These are phyloP conservation scores for Altica lythri DNA, from an alignment of 2,888 invertebrate genomes.

Conservation along the genomic window DNA sequence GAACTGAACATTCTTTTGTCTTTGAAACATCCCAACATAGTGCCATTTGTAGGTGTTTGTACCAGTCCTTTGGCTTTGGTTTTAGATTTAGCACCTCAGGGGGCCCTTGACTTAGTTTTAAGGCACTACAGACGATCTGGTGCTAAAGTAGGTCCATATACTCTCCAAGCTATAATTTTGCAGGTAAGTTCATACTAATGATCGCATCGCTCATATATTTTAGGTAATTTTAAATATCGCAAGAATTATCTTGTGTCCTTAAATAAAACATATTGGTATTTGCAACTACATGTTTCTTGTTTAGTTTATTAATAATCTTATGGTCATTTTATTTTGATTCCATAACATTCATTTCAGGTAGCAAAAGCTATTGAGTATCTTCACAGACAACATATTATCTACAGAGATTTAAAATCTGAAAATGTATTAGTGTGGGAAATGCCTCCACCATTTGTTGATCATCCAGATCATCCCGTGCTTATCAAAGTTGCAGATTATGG, in stretches of 20 bases:
- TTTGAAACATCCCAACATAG: slow-evolving; percentile 88
- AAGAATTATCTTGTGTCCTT: no score
- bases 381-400: slow-evolving; percentile 91
- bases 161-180: slow-evolving; percentile 81
- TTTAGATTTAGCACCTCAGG: slow-evolving; percentile 88
- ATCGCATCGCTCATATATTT: no score
- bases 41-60: slow-evolving; percentile 89
- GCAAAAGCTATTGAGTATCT: slow-evolving; percentile 95
- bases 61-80: slow-evolving; percentile 87
- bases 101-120: slow-evolving; percentile 83
- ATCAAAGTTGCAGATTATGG: slow-evolving; percentile 98
- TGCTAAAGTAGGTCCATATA: slow-evolving; percentile 77
- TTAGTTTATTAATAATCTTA: not conserved
- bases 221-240: no score
- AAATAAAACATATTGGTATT: no score
- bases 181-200: slow-evolving; percentile 62
- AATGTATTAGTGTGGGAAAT: slow-evolving; percentile 98
- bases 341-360: slow-evolving; percentile 68
- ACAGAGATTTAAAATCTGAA: slow-evolving; percentile 92
- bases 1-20: slow-evolving; percentile 87
- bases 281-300: no score
- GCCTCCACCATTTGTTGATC: slow-evolving; percentile 76
- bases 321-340: not conserved
- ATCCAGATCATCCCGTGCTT: slow-evolving; percentile 72
- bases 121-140: slow-evolving; percentile 86